Evolutionary conservation across 2,113 vertebrate genomes (phyloP), one percentile per base, ranked within the genome.

Genomic region (Struthidea cinerea): DNA sequence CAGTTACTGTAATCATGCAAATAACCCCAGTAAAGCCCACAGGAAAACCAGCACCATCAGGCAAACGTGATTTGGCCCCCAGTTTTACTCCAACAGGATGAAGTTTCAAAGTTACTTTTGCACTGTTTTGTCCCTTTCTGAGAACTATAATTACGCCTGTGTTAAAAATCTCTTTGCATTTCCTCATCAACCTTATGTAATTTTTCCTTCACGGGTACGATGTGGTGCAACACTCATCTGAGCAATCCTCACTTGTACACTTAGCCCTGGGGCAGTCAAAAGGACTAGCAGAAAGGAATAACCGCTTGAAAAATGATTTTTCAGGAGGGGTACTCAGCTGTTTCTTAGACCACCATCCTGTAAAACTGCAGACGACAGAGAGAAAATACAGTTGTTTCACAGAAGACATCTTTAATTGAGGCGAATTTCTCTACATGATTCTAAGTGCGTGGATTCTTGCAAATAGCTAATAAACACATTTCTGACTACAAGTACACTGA

Each of bases 331-430:
- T 94, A 52, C 53, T 70, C 59, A 39, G 69, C 14, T 33, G 19
- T 70, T 85, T 77, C 79, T 89, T 30, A 91, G 23, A 93, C 65
- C 44, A 73, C 70, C 59, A 74, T 26, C 81, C 76, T 49, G 13
- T 49, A 86, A 90, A 89, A 83, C 49, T 67, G 37, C 27, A 60
- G 22, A 47, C 39, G 82, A 76, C 2, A 74, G 27, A 89, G 11
- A 69, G 15, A 79, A 84, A 60, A 73, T 35, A 86, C 16, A 90
- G 13, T 22, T 64, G 55, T 56, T 96, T 89, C 22, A 46, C 0
- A 78, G 42, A 76, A n/a, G 32, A 35, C 6, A 76, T 55, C 42
- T 93, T 95, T 67, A 73, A 88, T 56, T 11, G 1, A 64, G 27
- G 33, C 1, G 0, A 82, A 20, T 57, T 82, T 69, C 39, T 69